These are phyloP conservation scores for Gastrophryne carolinensis DNA, from an alignment of 2,797 vertebrate species.

Conservation along the genomic window DNA sequence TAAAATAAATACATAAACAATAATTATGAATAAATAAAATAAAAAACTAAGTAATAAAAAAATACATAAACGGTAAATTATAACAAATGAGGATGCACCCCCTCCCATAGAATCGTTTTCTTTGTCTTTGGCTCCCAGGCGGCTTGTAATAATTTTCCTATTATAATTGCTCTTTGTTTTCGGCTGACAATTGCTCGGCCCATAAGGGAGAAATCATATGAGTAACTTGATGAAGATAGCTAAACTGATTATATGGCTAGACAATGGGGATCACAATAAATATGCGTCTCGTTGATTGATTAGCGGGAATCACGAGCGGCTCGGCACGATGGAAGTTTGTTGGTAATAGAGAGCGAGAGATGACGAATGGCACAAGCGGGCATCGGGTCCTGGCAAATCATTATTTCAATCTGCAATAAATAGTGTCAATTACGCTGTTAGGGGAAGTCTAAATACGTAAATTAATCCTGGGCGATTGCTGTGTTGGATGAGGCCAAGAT, in stretches of 20 bases:
- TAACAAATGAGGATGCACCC: not conserved
- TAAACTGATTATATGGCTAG: not conserved
- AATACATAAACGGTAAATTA: no score
- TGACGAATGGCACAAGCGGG: not conserved
- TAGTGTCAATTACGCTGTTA: not conserved
- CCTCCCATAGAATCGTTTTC: not conserved
- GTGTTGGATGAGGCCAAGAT: no score
- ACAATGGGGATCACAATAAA: not conserved
- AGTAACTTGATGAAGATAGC: not conserved
- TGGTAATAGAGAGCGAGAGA: not conserved
- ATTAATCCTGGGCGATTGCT: not conserved
- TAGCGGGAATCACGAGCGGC: not conserved
- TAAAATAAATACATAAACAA: no score
- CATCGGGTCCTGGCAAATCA: not conserved
- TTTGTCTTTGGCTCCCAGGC: not conserved
- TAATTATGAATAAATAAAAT: no score
- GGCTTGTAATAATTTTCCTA: not conserved
- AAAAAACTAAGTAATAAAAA: not conserved
- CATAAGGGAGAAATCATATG: not conserved
- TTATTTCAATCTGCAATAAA: not conserved
- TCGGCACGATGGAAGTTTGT: not conserved
- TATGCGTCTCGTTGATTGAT: constrained; percentile 18
- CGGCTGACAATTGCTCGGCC: not conserved
- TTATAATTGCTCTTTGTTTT: not conserved
- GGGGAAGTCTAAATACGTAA: not conserved